These are phyloP conservation scores for Drosophila niveifrons DNA, from an alignment of 2,888 invertebrate species.

Conservation along the genomic window DNA sequence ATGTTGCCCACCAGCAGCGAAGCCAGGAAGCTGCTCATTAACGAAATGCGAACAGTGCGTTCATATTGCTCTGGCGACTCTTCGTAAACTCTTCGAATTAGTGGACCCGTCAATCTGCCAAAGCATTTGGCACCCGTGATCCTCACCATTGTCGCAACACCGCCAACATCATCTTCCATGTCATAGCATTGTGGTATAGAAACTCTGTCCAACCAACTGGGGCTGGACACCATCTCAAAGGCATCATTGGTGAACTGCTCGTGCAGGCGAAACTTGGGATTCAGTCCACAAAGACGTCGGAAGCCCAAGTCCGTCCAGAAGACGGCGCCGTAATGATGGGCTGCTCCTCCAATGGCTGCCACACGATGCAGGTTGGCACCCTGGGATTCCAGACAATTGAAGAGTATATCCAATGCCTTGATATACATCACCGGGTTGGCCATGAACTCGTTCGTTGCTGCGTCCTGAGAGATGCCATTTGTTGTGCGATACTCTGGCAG, in stretches of 20 bases:
- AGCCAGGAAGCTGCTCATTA: constrained; percentile 59
- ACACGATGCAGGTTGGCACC: constrained; percentile 93
- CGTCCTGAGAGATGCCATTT: constrained; percentile 85
- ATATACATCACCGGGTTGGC: constrained; percentile 96
- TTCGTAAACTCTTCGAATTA: constrained; percentile 49
- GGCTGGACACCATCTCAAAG: constrained; percentile 34
- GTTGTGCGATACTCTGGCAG: constrained; percentile 92
- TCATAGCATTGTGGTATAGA: constrained; percentile 7
- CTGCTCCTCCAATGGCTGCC: constrained; percentile 87
- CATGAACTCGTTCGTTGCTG: constrained; percentile 83
- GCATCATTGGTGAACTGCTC: constrained; percentile 53
- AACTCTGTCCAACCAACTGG: constrained; percentile 32
- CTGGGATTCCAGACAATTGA: constrained; percentile 91
- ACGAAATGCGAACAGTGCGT: constrained; percentile 53
- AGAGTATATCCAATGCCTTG: constrained; percentile 95
- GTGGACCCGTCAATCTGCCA: constrained; percentile 47
- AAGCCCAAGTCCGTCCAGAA: constrained; percentile 62
- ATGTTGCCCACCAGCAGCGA: constrained; percentile 63
- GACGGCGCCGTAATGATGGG: constrained; percentile 54
- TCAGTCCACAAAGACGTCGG: constrained; percentile 60
- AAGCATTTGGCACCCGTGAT: constrained; percentile 55
- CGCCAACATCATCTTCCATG: constrained; percentile 48
- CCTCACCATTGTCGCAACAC: constrained; percentile 2
- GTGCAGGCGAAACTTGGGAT: constrained; percentile 37
- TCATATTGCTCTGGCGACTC: constrained; percentile 32